Evolutionary conservation across 2,888 invertebrate species (phyloP), one percentile per base, ranked within the genome.

Genomic region (Drosophila pseudotalamancana): DNA sequence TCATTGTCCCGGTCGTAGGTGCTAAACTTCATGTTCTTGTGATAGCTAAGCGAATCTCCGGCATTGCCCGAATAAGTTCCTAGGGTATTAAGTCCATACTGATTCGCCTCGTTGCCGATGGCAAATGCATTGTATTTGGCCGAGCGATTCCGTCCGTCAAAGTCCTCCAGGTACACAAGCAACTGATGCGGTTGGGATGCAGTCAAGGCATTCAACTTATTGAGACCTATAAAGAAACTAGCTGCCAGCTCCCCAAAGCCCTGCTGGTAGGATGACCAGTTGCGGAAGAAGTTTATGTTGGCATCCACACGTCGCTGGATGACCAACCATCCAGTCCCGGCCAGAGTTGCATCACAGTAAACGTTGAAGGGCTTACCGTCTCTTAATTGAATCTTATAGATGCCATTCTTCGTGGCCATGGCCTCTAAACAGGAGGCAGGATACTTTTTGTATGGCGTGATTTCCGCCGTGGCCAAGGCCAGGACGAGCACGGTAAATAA

Each of bases 141-240:
- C 55, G 90, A 92, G 0, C 93, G 93, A 23, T 91, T 93, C 42
- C 92, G 92, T 0, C 93, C 93, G 8, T 92, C 91, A 55, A 93
- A 93, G 55, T 94, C 94, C 71, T 94, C 93, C 81, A 95, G 86
- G 67, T 95, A 93, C 4, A 95, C 92, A 43, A 94, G 90, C 59
- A 95, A 85, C 78, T 95, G 93, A 45, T 93, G 91, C 0, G 50
- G 46, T 14, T 92, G 88, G 1, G 81, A 74, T 1, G 72, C 42
- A 4, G 89, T 90, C n/a, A 89, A 43, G 0, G 90, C 92, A 86
- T 94, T 92, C 4, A 95, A 90, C 67, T 94, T 93, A 63, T 95
- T 94, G 66, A 95, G 87, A 1, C 95, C 95, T n/a, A 95, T 91
- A 94, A 95, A 95, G 87, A 94, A 95, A 84, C 95, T 94, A 0